Evolutionary conservation across 2,888 invertebrate genomes (phyloP).

Genomic region (Eilema sororculum): DNA sequence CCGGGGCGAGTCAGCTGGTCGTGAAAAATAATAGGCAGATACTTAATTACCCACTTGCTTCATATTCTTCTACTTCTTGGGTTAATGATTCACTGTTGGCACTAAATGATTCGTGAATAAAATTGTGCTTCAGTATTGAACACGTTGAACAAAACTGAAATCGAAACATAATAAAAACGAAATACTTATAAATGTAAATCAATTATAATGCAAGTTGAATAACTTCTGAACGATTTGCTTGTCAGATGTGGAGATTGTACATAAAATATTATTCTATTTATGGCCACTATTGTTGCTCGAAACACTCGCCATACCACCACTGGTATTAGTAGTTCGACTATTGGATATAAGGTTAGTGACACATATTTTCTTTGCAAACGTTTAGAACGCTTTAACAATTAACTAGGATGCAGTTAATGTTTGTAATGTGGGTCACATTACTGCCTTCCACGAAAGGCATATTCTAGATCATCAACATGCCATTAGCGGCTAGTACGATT

Average conservation of each 20-base stretch:
- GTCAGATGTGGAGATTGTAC: conserved; percentile 1
- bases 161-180: background rate
- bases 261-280: conserved; percentile 2
- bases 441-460: conserved; percentile 5
- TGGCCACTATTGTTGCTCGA: conserved; percentile 18
- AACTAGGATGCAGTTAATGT: background rate
- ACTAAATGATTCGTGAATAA: no score
- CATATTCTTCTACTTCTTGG: no score
- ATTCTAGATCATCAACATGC: conserved; percentile 19
- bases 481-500: conserved; percentile 10
- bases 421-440: background rate
- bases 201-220: background rate
- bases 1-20: background rate
- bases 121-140: no score
- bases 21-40: background rate
- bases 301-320: background rate
- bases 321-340: background rate
- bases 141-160: background rate
- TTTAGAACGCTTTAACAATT: background rate
- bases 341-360: background rate
- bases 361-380: background rate
- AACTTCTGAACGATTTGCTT: background rate
- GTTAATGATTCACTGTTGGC: no score
- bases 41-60: background rate
- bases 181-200: background rate